Evolutionary conservation across 2,888 invertebrate species (phyloP).

Genomic region (Charanyca ferruginea): DNA sequence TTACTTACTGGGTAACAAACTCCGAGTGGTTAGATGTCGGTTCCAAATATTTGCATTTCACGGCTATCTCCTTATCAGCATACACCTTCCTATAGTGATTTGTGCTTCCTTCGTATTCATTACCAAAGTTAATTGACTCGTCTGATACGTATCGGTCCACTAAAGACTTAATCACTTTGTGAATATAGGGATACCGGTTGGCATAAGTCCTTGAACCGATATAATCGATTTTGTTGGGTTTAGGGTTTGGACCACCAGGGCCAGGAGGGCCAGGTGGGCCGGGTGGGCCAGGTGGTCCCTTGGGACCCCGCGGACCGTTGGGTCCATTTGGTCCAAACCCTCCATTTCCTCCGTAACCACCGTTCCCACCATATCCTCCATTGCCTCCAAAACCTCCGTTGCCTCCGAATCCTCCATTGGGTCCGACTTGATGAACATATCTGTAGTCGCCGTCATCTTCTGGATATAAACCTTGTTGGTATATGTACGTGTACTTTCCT

Average conservation of each 20-base stretch:
- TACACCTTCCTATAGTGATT: slow-evolving; percentile 77
- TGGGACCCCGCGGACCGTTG: slow-evolving; percentile 56
- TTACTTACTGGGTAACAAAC: slow-evolving; percentile 82
- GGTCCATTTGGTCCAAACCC: slow-evolving; percentile 63
- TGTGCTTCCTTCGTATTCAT: slow-evolving; percentile 71
- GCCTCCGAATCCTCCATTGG: slow-evolving; percentile 77
- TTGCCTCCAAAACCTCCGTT: slow-evolving; percentile 68
- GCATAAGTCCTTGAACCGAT: slow-evolving; percentile 82
- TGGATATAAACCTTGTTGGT: slow-evolving; percentile 79
- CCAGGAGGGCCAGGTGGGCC: slow-evolving; percentile 67
- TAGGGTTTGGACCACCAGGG: slow-evolving; percentile 54
- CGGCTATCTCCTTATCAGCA: slow-evolving; percentile 78
- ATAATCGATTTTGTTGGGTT: slow-evolving; percentile 74
- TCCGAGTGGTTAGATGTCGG: slow-evolving; percentile 73
- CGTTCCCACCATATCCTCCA: slow-evolving; percentile 71
- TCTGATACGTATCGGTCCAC: slow-evolving; percentile 81
- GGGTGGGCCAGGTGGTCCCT: slow-evolving; percentile 45
- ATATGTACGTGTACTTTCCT: slow-evolving; percentile 89
- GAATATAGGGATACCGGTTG: slow-evolving; percentile 81
- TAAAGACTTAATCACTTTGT: slow-evolving; percentile 79
- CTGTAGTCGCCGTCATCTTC: slow-evolving; percentile 87
- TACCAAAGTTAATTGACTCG: slow-evolving; percentile 73
- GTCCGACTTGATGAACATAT: slow-evolving; percentile 85
- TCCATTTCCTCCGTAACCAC: slow-evolving; percentile 57
- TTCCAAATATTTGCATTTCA: slow-evolving; percentile 81